These are phyloP conservation scores for Astreopora myriophthalma DNA, from an alignment of 64 coral and sea anemone species.

Conservation along the genomic window DNA sequence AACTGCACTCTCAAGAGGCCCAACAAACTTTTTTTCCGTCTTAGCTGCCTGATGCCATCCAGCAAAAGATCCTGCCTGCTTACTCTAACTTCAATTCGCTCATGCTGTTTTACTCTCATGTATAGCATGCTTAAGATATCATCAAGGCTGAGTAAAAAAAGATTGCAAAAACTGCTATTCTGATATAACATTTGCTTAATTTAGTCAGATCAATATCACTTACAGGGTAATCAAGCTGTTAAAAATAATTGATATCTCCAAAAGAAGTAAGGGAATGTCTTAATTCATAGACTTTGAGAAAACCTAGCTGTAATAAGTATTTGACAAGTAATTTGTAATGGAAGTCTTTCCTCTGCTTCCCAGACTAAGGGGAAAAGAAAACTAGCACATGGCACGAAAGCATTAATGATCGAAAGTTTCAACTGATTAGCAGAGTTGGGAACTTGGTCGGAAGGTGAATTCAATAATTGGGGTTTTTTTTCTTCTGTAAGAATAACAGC, in stretches of 20 bases:
- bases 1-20: conserved; percentile 50
- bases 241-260: background rate
- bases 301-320: background rate
- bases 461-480: background rate
- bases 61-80: background rate
- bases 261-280: background rate
- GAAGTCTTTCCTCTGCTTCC: background rate
- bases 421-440: background rate
- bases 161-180: background rate
- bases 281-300: background rate
- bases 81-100: background rate
- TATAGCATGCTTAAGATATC: conserved; percentile 4
- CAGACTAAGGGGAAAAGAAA: background rate
- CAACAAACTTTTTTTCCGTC: conserved; percentile 31
- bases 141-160: conserved; percentile 11
- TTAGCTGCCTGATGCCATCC: conserved; percentile 37
- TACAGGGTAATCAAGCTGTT: background rate
- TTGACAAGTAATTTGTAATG: conserved; percentile 2
- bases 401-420: conserved; percentile 5
- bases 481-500: background rate
- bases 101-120: background rate
- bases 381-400: background rate
- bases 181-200: background rate
- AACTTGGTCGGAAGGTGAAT: background rate
- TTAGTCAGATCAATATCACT: conserved; percentile 2